Evolutionary conservation across 2,888 invertebrate genomes (phyloP).

Genomic region (Chaetoderma sp.): DNA sequence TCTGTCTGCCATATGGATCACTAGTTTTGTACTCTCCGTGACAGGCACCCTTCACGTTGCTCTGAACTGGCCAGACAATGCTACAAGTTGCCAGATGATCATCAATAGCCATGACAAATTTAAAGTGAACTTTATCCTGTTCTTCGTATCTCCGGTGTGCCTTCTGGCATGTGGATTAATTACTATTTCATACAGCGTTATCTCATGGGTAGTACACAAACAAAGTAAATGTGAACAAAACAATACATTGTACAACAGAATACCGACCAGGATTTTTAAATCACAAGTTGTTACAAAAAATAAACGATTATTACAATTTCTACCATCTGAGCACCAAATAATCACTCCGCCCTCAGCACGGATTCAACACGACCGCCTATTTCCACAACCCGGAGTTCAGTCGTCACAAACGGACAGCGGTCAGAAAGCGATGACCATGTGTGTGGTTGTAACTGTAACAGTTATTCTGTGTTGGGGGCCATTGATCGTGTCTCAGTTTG

Average conservation of each 20-base stretch:
- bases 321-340: not conserved
- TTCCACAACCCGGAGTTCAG: too few relatives aligned
- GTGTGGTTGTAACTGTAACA: constrained; percentile 51
- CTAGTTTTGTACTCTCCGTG: constrained; percentile 45
- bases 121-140: constrained; percentile 51
- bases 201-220: constrained; percentile 44
- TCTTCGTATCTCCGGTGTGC: constrained; percentile 49
- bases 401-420: too few relatives aligned
- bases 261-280: not conserved
- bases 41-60: constrained; percentile 51
- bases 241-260: too few relatives aligned
- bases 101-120: constrained; percentile 40
- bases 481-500: constrained; percentile 50
- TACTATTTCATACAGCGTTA: constrained; percentile 43
- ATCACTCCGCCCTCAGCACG: not conserved
- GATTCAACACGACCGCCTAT: too few relatives aligned
- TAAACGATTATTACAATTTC: not conserved
- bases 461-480: constrained; percentile 55
- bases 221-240: too few relatives aligned
- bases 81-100: constrained; percentile 46
- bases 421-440: constrained; percentile 53
- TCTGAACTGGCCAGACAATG: constrained; percentile 43
- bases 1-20: constrained; percentile 45
- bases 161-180: constrained; percentile 46
- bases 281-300: not conserved